A percentile compares a stretch with the other conserved stretches of the same genome.
phyloP scores from a whole-genome alignment of 2,797 vertebrate genomes.

The Xerus rutilus region DNA sequence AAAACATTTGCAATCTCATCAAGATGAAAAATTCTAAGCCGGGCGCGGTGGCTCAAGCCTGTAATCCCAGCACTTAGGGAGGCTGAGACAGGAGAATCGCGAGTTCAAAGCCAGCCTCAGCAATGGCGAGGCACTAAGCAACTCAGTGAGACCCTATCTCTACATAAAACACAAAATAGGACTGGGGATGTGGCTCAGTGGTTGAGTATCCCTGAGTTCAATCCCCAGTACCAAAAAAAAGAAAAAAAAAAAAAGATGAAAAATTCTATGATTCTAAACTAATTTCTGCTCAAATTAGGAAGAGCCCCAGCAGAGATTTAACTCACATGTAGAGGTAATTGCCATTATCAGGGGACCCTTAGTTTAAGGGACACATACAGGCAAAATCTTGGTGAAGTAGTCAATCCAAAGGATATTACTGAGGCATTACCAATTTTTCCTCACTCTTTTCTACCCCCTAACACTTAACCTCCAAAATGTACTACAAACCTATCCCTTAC shows the following conservation, averaged over 20 bases:
- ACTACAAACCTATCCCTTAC: not conserved
- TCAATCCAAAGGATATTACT: not conserved
- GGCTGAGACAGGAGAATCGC: too few relatives aligned
- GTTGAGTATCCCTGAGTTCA: too few relatives aligned
- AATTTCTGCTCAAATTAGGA: not conserved
- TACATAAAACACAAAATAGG: too few relatives aligned
- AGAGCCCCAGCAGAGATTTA: not conserved
- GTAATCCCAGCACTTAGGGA: too few relatives aligned
- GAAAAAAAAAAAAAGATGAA: too few relatives aligned
- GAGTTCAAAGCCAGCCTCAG: too few relatives aligned
- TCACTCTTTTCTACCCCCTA: not conserved
- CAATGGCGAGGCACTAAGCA: too few relatives aligned
- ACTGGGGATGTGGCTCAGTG: too few relatives aligned
- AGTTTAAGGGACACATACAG: not conserved
- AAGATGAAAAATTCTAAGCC: not conserved
- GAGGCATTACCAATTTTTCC: not conserved
- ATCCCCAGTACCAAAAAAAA: too few relatives aligned
- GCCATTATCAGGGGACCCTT: not conserved
- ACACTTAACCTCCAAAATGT: not conserved
- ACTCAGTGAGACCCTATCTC: too few relatives aligned
- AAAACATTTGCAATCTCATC: not conserved
- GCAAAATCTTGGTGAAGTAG: not conserved
- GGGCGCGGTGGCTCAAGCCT: too few relatives aligned
- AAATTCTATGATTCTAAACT: not conserved
- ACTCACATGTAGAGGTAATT: not conserved